A percentile compares a stretch with the other conserved stretches of the same genome.
These are phyloP conservation scores for Megastigmus dorsalis DNA, from an alignment of 2,888 invertebrate genomes.

Conservation along the genomic window DNA sequence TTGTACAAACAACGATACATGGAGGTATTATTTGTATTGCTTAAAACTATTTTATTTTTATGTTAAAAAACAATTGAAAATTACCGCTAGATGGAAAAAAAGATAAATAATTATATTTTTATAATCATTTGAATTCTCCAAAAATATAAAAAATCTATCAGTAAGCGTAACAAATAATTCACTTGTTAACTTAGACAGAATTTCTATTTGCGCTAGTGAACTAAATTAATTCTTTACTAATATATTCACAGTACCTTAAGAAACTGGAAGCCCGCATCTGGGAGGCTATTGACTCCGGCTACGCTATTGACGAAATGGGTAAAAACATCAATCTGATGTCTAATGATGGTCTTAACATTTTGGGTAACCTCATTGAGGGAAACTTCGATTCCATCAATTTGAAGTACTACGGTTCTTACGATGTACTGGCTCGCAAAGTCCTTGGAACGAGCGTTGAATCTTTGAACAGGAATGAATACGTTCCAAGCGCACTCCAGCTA, in stretches of 20 bases:
- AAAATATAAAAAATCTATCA: no score
- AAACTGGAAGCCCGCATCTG: constrained; percentile 64
- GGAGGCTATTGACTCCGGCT: constrained; percentile 68
- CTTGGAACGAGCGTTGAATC: constrained; percentile 72
- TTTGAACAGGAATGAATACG: constrained; percentile 72
- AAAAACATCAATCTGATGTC: constrained; percentile 67
- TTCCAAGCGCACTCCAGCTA: constrained; percentile 80
- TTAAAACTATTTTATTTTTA: background rate
- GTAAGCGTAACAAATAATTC: no score
- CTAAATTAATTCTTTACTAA: no score
- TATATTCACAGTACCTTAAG: constrained; percentile 34
- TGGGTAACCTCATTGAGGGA: constrained; percentile 77
- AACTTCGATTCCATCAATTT: constrained; percentile 74
- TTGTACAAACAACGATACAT: constrained; percentile 66
- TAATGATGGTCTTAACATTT: constrained; percentile 76
- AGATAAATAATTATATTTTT: no score
- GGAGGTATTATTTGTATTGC: constrained; percentile 39
- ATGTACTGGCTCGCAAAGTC: constrained; percentile 77
- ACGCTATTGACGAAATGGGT: constrained; percentile 61
- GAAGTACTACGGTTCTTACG: constrained; percentile 77
- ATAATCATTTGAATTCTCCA: no score
- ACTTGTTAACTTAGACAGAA: no score
- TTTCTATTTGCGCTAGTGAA: no score
- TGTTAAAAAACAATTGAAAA: no score
- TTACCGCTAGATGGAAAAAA: no score